Conservation (phyloP, 2,888 invertebrate genomes). For the Cataglyphis altisquamis region DNA sequence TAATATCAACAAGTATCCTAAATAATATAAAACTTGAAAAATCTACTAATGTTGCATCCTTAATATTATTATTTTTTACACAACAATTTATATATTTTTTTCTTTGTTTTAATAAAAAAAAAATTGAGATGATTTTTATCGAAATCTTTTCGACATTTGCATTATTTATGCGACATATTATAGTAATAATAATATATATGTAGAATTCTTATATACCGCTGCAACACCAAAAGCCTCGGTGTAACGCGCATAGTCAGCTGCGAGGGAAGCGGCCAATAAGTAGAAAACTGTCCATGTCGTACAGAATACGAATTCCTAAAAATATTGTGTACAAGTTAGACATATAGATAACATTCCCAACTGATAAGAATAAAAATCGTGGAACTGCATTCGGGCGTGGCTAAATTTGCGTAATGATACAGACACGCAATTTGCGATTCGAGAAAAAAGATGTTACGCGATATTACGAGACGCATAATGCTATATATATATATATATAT, state of each 20-base stretch:
- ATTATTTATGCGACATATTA: background rate
- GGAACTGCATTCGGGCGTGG: background rate
- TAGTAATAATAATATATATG: background rate
- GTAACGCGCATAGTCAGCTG: conserved; percentile 86
- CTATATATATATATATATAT: background rate
- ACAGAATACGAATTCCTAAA: conserved; percentile 91
- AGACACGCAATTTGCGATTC: background rate
- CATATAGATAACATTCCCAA: background rate
- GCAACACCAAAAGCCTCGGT: conserved; percentile 88
- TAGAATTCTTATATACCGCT: conserved; percentile 88
- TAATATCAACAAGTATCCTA: background rate
- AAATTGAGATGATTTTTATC: background rate
- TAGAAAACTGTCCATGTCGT: conserved; percentile 92
- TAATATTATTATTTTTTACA: background rate
- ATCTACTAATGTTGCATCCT: background rate
- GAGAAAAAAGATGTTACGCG: background rate
- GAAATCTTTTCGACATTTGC: background rate
- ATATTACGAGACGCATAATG: background rate
- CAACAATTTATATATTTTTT: background rate
- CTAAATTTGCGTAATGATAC: background rate
- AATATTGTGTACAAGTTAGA: conserved; percentile 40
- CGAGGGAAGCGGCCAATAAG: conserved; percentile 91
- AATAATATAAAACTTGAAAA: background rate
- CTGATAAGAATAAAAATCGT: background rate
- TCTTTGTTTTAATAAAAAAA: background rate